These are phyloP conservation scores for Drosophila pseudoobscura DNA, from an alignment of 1,140 invertebrate species.

Conservation along the genomic window DNA sequence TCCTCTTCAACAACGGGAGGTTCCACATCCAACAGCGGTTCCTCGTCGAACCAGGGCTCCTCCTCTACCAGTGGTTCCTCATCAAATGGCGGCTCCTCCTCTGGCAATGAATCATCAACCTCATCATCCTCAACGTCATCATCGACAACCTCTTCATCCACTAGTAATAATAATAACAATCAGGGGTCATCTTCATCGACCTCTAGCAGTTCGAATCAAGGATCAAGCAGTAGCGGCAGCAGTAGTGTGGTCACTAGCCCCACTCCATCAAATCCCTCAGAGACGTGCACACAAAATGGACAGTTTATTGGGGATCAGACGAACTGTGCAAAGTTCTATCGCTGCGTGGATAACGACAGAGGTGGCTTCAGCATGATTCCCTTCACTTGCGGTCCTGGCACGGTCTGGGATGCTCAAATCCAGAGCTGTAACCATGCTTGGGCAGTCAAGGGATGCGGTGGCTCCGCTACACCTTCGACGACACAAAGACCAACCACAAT, in stretches of 20 bases:
- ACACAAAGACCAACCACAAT: slow-evolving; percentile 12
- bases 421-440: slow-evolving; percentile 86
- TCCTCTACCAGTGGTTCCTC: slow-evolving; percentile 26
- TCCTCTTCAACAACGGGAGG: slow-evolving; percentile 13
- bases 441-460: slow-evolving; percentile 68
- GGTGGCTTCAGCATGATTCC: slow-evolving; percentile 86
- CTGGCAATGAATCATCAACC: slow-evolving; percentile 2
- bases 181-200: slow-evolving; percentile 39
- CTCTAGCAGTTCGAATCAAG: slow-evolving; percentile 22
- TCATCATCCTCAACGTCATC: slow-evolving; percentile 24
- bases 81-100: background rate
- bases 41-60: slow-evolving; percentile 3
- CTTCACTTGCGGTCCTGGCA: slow-evolving; percentile 87
- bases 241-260: slow-evolving; percentile 15
- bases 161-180: slow-evolving; percentile 35
- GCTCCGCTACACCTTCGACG: slow-evolving; percentile 15
- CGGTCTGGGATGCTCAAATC: slow-evolving; percentile 86
- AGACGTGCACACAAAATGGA: slow-evolving; percentile 83
- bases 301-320: slow-evolving; percentile 85
- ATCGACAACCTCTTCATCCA: slow-evolving; percentile 30
- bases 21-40: slow-evolving; percentile 5
- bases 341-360: slow-evolving; percentile 86
- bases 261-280: slow-evolving; percentile 47
- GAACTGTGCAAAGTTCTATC: slow-evolving; percentile 88
- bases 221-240: slow-evolving; percentile 21